A percentile compares a stretch with the other conserved stretches of the same genome.
phyloP scores from a whole-genome alignment of 2,888 invertebrate species.

The Aleiodes testaceus region DNA sequence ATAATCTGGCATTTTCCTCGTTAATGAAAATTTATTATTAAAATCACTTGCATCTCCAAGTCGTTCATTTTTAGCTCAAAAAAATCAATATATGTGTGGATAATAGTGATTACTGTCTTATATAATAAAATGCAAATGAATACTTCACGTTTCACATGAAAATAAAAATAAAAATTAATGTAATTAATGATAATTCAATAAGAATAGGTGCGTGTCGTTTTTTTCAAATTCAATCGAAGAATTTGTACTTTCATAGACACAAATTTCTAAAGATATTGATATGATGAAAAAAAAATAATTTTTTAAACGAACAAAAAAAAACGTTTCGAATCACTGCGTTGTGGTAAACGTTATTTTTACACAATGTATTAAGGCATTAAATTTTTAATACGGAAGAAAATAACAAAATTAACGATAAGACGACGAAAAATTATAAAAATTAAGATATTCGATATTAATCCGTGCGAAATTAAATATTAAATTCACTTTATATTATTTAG shows the following conservation, averaged over 20 bases:
- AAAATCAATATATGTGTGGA: conserved; percentile 4
- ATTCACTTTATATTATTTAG: conserved; percentile 43
- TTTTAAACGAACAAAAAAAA: conserved; percentile 49
- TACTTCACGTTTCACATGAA: conserved; percentile 26
- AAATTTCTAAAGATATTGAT: conserved; percentile 58
- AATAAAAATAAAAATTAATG: conserved; percentile 36
- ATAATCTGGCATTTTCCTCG: conserved; percentile 44
- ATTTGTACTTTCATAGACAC: conserved; percentile 64
- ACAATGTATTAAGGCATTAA: conserved; percentile 29
- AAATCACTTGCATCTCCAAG: conserved; percentile 17
- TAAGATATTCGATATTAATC: conserved; percentile 11
- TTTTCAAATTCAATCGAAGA: conserved; percentile 44
- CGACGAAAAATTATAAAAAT: conserved; percentile 5
- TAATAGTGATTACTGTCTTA: conserved; percentile 27
- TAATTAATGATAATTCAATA: conserved; percentile 38
- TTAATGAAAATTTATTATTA: conserved; percentile 38
- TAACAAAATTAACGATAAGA: conserved; percentile 27
- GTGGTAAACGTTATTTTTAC: conserved; percentile 30
- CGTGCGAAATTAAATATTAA: conserved; percentile 38
- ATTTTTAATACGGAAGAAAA: conserved; percentile 33
- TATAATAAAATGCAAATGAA: conserved; percentile 2
- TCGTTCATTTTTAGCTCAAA: conserved; percentile 32
- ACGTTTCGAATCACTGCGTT: conserved; percentile 11
- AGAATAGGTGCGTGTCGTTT: conserved; percentile 33
- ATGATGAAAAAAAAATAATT: conserved; percentile 55